phyloP scores from a whole-genome alignment of 2,113 vertebrate genomes.

The Petrocephalus microphthalmus region DNA sequence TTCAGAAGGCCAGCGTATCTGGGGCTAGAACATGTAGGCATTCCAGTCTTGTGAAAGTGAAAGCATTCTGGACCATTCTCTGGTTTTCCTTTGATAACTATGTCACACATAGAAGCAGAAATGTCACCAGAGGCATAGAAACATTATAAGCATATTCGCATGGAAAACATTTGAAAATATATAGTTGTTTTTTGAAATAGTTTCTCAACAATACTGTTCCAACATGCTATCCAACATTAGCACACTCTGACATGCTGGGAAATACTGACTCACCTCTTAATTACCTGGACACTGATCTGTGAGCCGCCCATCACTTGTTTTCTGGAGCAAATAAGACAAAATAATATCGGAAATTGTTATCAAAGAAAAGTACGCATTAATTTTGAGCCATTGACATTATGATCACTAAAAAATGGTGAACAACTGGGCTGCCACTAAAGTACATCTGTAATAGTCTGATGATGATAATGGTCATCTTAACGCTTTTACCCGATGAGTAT shows the following conservation, averaged over 20 bases:
- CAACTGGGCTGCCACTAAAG: not conserved
- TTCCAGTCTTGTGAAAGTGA: not conserved
- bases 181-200: not conserved
- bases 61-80: not conserved
- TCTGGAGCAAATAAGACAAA: conserved; percentile 24
- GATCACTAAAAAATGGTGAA: not conserved
- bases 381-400: not conserved
- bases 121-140: not conserved
- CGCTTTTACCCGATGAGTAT: not conserved
- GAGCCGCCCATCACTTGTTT: conserved; percentile 7
- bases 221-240: not conserved
- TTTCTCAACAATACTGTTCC: not conserved
- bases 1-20: not conserved
- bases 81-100: not conserved
- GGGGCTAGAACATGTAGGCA: not conserved
- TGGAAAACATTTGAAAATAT: not conserved
- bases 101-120: not conserved
- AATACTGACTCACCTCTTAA: conserved; percentile 26
- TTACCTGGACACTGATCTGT: conserved; percentile 1
- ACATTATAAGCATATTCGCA: not conserved
- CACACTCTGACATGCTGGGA: not conserved
- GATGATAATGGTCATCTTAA: not conserved
- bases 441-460: not conserved
- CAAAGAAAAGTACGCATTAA: not conserved
- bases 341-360: not conserved